phyloP scores from a whole-genome alignment of 2,888 invertebrate species.

The Machimus atricapillus region DNA sequence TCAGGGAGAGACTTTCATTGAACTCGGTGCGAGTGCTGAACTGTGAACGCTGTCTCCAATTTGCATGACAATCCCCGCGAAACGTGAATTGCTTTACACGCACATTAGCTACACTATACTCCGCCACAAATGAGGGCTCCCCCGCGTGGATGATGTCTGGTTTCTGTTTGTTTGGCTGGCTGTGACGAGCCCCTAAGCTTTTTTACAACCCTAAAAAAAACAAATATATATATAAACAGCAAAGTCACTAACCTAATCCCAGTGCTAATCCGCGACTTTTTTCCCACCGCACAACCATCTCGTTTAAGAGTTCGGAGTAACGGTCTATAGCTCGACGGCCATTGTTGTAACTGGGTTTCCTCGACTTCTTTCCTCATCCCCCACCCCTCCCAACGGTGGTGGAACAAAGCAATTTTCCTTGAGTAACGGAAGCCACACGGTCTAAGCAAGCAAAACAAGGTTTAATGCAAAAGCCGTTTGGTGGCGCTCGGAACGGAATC shows the following conservation, averaged over 20 bases:
- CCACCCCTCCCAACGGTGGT: not conserved
- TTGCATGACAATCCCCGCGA: not conserved
- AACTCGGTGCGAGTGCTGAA: not conserved
- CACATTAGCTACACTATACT: not conserved
- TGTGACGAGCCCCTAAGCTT: not conserved
- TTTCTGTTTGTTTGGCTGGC: not conserved
- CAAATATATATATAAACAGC: not conserved
- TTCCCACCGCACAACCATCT: not conserved
- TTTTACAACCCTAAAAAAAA: conserved; percentile 7
- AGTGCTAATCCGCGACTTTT: conserved; percentile 1
- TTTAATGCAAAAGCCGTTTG: conserved; percentile 6
- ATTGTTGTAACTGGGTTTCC: not conserved
- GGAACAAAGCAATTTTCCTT: conserved; percentile 26
- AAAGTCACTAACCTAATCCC: conserved; percentile 27
- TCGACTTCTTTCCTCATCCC: not conserved
- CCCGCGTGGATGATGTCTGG: not conserved
- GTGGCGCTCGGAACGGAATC: not conserved
- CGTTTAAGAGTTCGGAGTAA: not conserved
- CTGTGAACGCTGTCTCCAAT: not conserved
- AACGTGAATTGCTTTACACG: not conserved
- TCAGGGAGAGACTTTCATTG: not conserved
- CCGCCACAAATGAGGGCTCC: not conserved
- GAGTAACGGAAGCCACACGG: conserved; percentile 21
- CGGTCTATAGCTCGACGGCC: not conserved
- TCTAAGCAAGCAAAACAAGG: conserved; percentile 25